Evolutionary conservation across 2,113 vertebrate species (phyloP), one percentile per base, ranked within the genome.

Genomic region (Erythrocebus patas): DNA sequence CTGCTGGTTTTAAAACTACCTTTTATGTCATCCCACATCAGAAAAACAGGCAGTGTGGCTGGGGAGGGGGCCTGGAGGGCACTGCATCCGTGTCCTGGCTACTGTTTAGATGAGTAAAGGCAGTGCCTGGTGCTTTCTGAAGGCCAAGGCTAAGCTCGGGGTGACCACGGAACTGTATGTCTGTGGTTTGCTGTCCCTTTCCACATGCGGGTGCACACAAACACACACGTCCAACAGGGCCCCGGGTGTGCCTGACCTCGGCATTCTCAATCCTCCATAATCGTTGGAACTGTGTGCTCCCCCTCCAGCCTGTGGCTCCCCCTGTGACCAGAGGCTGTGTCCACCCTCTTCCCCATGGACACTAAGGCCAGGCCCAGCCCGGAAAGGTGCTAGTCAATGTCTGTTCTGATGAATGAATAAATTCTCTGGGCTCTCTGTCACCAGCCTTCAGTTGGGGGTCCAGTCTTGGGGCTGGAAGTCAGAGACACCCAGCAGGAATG

Each of bases 401-500:
- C 40, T 1, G 8, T 35, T 45, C 12, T 66, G 32, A 40, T 4
- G 25, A 23, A 22, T 2, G 38, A 30, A 35, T 68, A 38, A 30
- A n/a, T 0, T 11, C 13, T 12, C 18, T 0, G 27, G 2, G 7
- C 35, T 20, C 43, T 27, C 52, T 6, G 64, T n/a, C 45, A 8
- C 45, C 2, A 70, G 16, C 38, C 38, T 72, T 3, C 1, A 13
- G 4, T 2, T 13, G 11, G 1, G 1, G 13, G n/a, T 30, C 25
- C 9, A 30, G 35, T 16, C 45, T 48, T 0, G 6, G 11, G 64
- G 55, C 2, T 81, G 18, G 17, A 52, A 2, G 57, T 59, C 68
- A n/a, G 61, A 70, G 30, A 35, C 68, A 76, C 35, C 27, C 0
- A 3, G 84, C 18, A 22, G 17, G 61, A 43, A 30, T 6, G 3